These are phyloP conservation scores for Gopherus flavomarginatus DNA, from an alignment of 2,113 vertebrate species.

Conservation along the genomic window DNA sequence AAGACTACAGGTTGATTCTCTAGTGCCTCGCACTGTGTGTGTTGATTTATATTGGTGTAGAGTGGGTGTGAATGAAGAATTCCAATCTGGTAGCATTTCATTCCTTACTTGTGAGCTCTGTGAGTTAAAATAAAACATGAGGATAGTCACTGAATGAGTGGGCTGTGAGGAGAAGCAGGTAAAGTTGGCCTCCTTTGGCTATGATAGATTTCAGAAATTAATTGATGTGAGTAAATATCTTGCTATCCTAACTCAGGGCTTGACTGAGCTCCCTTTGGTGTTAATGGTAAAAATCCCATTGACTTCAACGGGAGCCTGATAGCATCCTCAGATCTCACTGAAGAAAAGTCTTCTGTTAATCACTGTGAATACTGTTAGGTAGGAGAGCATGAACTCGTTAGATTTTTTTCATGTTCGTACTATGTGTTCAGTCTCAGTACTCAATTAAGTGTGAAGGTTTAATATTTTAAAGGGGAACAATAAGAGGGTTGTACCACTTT, in stretches of 20 bases:
- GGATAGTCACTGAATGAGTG: not conserved
- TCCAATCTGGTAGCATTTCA: not conserved
- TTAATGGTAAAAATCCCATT: not conserved
- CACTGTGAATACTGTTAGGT: not conserved
- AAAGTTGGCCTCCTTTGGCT: not conserved
- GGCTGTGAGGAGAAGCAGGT: not conserved
- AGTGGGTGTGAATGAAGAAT: not conserved
- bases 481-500: not conserved
- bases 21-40: rapidly evolving
- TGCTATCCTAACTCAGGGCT: not conserved
- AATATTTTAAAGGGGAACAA: not conserved
- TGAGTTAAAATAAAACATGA: not conserved
- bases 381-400: not conserved
- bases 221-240: not conserved
- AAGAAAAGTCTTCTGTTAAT: not conserved
- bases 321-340: not conserved
- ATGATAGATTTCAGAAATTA: not conserved
- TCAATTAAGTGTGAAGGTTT: not conserved
- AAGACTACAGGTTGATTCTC: not conserved
- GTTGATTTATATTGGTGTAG: not conserved
- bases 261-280: not conserved
- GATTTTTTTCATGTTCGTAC: not conserved
- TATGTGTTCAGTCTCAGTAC: not conserved
- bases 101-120: not conserved
- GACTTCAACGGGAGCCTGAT: not conserved